A percentile compares a stretch with the other conserved stretches of the same genome.
Evolutionary conservation across 2,888 invertebrate species (phyloP).

Genomic region (Idaea aversata): DNA sequence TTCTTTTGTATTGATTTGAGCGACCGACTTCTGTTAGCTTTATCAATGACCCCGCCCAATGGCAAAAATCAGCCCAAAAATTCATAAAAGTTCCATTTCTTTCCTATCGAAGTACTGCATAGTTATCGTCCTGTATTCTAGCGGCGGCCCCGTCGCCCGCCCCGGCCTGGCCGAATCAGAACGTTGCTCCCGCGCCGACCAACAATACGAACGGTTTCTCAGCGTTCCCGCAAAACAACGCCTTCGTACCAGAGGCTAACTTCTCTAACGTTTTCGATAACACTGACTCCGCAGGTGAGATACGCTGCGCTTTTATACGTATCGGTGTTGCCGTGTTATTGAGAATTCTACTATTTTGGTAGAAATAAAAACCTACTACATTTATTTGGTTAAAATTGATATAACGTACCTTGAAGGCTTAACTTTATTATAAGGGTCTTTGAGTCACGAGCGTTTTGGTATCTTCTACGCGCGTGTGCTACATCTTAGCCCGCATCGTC

Average conservation of each 20-base stretch:
- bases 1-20: too few relatives aligned
- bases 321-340: slow-evolving; percentile 26
- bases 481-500: too few relatives aligned
- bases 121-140: slow-evolving; percentile 31
- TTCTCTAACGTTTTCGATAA: slow-evolving; percentile 94
- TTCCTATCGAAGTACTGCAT: slow-evolving; percentile 17
- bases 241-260: slow-evolving; percentile 92
- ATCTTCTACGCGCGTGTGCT: too few relatives aligned
- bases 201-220: slow-evolving; percentile 48
- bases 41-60: too few relatives aligned
- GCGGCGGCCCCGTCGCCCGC: slow-evolving; percentile 43
- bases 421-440: too few relatives aligned
- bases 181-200: slow-evolving; percentile 16
- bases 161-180: slow-evolving; percentile 43
- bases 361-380: neutral
- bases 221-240: slow-evolving; percentile 56
- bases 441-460: too few relatives aligned
- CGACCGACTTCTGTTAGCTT: too few relatives aligned
- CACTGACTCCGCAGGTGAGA: slow-evolving; percentile 84
- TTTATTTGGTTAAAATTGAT: neutral
- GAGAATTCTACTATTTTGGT: neutral
- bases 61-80: too few relatives aligned
- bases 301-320: slow-evolving; percentile 35
- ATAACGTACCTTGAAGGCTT: too few relatives aligned
- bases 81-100: too few relatives aligned